A percentile compares a stretch with the other conserved stretches of the same genome.
Conservation (phyloP, 2,888 invertebrate genomes). For the Seira musarum region DNA sequence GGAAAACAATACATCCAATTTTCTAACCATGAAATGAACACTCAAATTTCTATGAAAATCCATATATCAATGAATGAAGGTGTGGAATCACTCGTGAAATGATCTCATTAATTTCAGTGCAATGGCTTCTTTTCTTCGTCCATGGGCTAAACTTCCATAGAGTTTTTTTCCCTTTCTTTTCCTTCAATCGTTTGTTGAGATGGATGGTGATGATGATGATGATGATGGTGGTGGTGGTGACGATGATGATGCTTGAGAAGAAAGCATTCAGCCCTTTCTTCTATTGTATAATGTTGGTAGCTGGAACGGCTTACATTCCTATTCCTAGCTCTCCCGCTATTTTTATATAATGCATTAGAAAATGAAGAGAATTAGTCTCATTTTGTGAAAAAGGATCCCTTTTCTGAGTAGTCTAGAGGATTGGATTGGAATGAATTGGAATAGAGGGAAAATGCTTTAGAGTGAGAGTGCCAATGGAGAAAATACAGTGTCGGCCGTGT, state of each 20-base stretch:
- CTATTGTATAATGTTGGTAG: not conserved
- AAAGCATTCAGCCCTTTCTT: not conserved
- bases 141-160: not conserved
- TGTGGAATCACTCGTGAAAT: too few species aligned
- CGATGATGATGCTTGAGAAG: not conserved
- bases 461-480: not conserved
- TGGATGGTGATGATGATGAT: not conserved
- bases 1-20: too few species aligned
- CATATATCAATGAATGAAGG: too few species aligned
- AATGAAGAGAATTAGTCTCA: conserved; percentile 28
- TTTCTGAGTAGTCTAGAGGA: not conserved
- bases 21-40: too few species aligned
- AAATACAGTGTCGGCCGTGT: not conserved
- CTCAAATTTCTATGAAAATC: too few species aligned
- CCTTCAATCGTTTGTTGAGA: not conserved
- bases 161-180: not conserved
- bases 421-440: conserved; percentile 5
- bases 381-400: conserved; percentile 24
- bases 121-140: too few species aligned
- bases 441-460: not conserved
- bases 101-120: too few species aligned
- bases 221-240: not conserved
- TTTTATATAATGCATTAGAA: conserved; percentile 20
- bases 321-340: not conserved
- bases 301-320: not conserved